Percentiles rank a stretch among this genome's conserved stretches.
phyloP scores from a whole-genome alignment of 2,888 invertebrate species.

The Cinara cedri region DNA sequence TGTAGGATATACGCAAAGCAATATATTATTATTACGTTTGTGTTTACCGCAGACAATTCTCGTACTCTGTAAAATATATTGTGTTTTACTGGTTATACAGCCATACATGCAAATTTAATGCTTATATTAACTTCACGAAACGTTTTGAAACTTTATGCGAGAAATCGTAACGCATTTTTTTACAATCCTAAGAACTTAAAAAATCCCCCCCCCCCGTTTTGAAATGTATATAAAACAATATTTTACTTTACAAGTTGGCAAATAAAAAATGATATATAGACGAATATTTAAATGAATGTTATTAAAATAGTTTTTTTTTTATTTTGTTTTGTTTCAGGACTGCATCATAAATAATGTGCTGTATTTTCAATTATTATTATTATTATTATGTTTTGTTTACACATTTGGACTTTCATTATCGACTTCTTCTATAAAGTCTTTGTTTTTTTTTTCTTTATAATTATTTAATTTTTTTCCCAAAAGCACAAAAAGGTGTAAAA shows the following conservation, averaged over 20 bases:
- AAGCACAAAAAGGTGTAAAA: constrained; percentile 37
- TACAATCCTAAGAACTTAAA: not conserved
- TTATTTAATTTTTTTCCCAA: constrained; percentile 11
- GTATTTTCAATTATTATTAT: constrained; percentile 27
- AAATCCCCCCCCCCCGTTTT: too few species aligned
- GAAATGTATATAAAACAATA: not conserved
- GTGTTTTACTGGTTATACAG: too few species aligned
- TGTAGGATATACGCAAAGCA: too few species aligned
- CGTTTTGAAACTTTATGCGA: too few species aligned
- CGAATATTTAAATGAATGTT: constrained; percentile 6
- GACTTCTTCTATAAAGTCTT: constrained; percentile 49
- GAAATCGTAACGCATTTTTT: too few species aligned
- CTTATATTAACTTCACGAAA: too few species aligned
- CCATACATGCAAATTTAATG: too few species aligned
- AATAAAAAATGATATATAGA: not conserved
- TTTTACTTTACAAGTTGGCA: not conserved
- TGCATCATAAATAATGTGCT: constrained; percentile 47
- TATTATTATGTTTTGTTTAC: constrained; percentile 7
- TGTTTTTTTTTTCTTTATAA: constrained; percentile 48
- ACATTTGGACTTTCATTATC: constrained; percentile 23
- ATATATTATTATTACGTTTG: too few species aligned
- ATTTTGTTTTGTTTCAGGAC: constrained; percentile 38
- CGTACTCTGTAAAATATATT: too few species aligned
- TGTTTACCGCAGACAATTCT: too few species aligned
- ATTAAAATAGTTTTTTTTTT: constrained; percentile 20